These are phyloP conservation scores for Toxotes chatareus DNA, from an alignment of 2,113 vertebrate genomes.

Conservation along the genomic window DNA sequence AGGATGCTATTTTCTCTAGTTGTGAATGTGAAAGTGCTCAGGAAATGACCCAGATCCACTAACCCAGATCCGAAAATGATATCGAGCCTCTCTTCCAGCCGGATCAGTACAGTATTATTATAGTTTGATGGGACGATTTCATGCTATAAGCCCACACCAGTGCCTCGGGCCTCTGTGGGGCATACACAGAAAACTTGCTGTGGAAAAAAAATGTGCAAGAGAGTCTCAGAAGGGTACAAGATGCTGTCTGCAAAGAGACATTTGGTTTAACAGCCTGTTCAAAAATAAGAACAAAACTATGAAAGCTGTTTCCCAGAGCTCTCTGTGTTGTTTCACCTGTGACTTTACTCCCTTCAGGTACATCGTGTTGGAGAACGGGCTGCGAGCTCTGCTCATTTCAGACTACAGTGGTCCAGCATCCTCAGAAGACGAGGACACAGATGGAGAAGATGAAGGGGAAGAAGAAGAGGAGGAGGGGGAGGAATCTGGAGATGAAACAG, in stretches of 20 bases:
- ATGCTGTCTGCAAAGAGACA: constrained; percentile 37
- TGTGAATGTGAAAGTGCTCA: constrained; percentile 31
- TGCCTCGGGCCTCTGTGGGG: constrained; percentile 55
- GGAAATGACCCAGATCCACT: constrained; percentile 67
- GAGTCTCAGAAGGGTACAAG: constrained; percentile 26
- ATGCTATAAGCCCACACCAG: constrained; percentile 62
- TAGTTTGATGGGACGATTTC: constrained; percentile 67
- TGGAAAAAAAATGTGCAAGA: constrained; percentile 38
- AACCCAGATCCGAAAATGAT: constrained; percentile 60
- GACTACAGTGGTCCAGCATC: constrained; percentile 84
- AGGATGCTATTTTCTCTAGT: constrained; percentile 8
- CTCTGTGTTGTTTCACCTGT: constrained; percentile 17
- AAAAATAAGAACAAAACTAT: background rate
- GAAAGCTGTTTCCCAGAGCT: constrained; percentile 10
- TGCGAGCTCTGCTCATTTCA: constrained; percentile 93
- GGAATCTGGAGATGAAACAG: constrained; percentile 84
- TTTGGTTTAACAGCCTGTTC: constrained; percentile 34
- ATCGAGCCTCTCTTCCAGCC: constrained; percentile 32
- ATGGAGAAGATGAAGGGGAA: constrained; percentile 47
- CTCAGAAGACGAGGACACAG: constrained; percentile 48
- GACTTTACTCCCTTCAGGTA: constrained; percentile 80
- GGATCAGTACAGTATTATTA: constrained; percentile 52
- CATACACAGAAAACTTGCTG: constrained; percentile 38
- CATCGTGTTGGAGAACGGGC: constrained; percentile 90
- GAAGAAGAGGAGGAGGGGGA: constrained; percentile 82